Conservation (phyloP, 2,888 invertebrate genomes). For the Netelia virgata region DNA sequence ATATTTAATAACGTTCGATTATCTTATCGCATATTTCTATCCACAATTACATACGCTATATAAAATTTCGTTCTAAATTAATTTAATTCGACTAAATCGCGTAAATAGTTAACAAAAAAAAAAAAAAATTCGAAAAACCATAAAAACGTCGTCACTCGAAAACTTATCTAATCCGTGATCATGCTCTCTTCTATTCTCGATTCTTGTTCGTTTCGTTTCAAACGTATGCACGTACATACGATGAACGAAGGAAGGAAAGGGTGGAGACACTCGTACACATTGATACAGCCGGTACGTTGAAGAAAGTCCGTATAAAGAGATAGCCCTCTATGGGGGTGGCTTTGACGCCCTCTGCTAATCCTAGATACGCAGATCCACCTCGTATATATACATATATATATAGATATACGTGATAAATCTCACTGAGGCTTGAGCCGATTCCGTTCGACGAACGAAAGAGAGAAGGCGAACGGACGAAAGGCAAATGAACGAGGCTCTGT, state of each 20-base stretch:
- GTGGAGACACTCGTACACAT: background rate
- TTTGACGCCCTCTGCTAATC: constrained; percentile 82
- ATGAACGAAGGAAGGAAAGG: constrained; percentile 28
- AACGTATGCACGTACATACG: background rate
- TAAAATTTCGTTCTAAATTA: too few relatives aligned
- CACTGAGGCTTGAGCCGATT: constrained; percentile 45
- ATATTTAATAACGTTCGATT: background rate
- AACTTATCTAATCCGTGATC: constrained; percentile 37
- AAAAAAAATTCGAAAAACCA: background rate
- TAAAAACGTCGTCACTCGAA: constrained; percentile 18
- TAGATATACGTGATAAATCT: constrained; percentile 21
- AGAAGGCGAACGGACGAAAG: constrained; percentile 79
- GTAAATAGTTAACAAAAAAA: too few relatives aligned
- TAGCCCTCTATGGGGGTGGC: constrained; percentile 74
- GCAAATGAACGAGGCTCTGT: constrained; percentile 83
- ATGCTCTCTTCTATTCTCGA: constrained; percentile 12
- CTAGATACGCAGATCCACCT: constrained; percentile 68
- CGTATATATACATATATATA: constrained; percentile 35
- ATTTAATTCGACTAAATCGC: too few relatives aligned
- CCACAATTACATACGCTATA: too few relatives aligned
- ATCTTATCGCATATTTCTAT: background rate
- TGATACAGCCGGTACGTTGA: constrained; percentile 21
- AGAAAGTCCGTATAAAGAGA: constrained; percentile 41
- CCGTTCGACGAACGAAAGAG: constrained; percentile 66
- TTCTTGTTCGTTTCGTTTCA: background rate